Evolutionary conservation across 1,140 invertebrate species (phyloP).

Genomic region (Drosophila saltans): DNA sequence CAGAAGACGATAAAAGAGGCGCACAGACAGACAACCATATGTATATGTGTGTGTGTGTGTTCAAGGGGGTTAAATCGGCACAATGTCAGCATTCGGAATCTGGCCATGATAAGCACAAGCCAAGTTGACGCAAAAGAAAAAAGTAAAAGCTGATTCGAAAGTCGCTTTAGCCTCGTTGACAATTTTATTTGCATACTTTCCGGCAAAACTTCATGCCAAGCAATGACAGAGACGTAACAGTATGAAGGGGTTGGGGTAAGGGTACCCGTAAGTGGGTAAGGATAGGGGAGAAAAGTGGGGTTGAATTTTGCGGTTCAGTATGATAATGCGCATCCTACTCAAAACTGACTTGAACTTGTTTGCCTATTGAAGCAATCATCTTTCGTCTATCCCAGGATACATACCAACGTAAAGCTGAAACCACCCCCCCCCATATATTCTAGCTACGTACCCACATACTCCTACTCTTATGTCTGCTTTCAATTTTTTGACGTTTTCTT

Average conservation of each 20-base stretch:
- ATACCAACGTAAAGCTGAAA: no score
- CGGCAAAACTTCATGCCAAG: constrained; percentile 23
- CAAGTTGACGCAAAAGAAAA: neutral
- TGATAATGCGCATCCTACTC: constrained; percentile 26
- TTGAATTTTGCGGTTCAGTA: constrained; percentile 40
- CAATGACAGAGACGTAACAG: neutral
- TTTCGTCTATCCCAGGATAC: neutral
- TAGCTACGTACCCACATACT: no score
- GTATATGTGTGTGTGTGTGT: constrained; percentile 11
- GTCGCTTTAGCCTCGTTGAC: constrained; percentile 48
- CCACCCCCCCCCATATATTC: no score
- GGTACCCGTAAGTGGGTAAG: neutral
- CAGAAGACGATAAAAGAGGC: neutral
- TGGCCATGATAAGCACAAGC: constrained; percentile 36
- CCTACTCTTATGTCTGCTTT: no score
- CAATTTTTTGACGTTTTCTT: no score
- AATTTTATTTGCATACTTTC: constrained; percentile 66
- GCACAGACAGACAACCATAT: neutral
- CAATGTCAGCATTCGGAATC: constrained; percentile 37
- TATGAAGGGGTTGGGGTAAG: neutral
- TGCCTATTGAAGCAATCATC: neutral
- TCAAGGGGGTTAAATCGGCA: constrained; percentile 38
- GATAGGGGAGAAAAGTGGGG: neutral
- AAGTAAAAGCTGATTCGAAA: constrained; percentile 9
- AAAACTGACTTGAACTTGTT: constrained; percentile 21